Percentiles rank a stretch among this genome's conserved stretches.
Conservation (phyloP, 2,888 invertebrate genomes). For the Plagodis dolabraria region DNA sequence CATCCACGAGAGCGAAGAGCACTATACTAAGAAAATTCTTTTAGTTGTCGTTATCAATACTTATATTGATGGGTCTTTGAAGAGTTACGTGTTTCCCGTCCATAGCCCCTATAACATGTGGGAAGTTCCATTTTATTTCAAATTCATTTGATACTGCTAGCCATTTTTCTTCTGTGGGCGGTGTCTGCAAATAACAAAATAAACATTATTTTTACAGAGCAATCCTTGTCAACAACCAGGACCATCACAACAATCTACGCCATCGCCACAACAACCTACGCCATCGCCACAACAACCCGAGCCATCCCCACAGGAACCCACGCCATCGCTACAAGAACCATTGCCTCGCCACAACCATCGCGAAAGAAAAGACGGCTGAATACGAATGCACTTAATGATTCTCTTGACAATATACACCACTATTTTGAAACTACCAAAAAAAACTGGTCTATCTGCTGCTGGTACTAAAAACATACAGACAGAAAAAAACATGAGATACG, state of each 20-base stretch:
- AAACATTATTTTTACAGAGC: slow-evolving; percentile 2
- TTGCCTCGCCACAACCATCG: slow-evolving; percentile 4
- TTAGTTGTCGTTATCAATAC: slow-evolving; percentile 11
- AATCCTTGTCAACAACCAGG: slow-evolving; percentile 15
- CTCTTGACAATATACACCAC: slow-evolving; percentile 30
- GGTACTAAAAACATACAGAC: too few species aligned
- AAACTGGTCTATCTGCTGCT: too few species aligned
- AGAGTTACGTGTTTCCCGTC: slow-evolving; percentile 24
- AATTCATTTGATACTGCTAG: slow-evolving; percentile 23
- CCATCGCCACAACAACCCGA: neutral
- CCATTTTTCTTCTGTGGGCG: slow-evolving; percentile 25
- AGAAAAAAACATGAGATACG: too few species aligned
- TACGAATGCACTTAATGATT: slow-evolving; percentile 30
- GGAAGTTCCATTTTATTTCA: slow-evolving; percentile 14
- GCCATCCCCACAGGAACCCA: neutral
- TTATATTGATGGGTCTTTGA: slow-evolving; percentile 12
- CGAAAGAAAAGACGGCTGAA: slow-evolving; percentile 30
- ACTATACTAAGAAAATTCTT: slow-evolving; percentile 16
- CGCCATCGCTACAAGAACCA: neutral
- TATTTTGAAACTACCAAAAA: too few species aligned
- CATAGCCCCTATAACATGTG: slow-evolving; percentile 22
- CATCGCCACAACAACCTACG: slow-evolving; percentile 18
- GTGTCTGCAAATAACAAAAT: slow-evolving; percentile 17
- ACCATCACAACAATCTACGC: slow-evolving; percentile 1
- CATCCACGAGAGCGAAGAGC: slow-evolving; percentile 20